These are phyloP conservation scores for Cephus pulcher DNA, from an alignment of 2,888 invertebrate genomes.

Conservation along the genomic window DNA sequence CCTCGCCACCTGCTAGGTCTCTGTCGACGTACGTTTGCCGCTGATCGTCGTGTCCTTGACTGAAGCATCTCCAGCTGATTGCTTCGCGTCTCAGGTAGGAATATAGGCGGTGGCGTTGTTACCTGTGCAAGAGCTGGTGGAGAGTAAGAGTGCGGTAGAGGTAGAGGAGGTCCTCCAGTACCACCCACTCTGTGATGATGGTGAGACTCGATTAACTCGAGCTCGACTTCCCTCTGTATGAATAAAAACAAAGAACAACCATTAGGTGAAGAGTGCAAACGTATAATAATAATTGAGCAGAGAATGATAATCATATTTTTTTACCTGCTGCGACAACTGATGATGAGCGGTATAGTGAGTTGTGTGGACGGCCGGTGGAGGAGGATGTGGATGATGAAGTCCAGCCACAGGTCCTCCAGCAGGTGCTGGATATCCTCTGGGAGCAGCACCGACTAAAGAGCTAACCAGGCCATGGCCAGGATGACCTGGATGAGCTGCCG, in stretches of 20 bases:
- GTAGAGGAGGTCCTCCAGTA: constrained; percentile 59
- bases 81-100: constrained; percentile 64
- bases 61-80: constrained; percentile 67
- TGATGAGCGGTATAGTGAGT: constrained; percentile 59
- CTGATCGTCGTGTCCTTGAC: constrained; percentile 57
- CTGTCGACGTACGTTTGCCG: constrained; percentile 67
- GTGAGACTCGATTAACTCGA: constrained; percentile 58
- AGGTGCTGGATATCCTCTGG: constrained; percentile 58
- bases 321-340: constrained; percentile 60
- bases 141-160: constrained; percentile 65
- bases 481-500: constrained; percentile 53
- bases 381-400: constrained; percentile 54
- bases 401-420: constrained; percentile 58
- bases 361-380: constrained; percentile 57
- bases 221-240: constrained; percentile 58
- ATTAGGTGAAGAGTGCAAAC: not conserved
- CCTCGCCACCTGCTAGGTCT: constrained; percentile 69
- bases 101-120: constrained; percentile 68
- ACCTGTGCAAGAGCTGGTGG: constrained; percentile 68
- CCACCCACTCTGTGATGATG: constrained; percentile 65
- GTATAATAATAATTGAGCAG: not conserved
- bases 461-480: constrained; percentile 56
- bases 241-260: constrained; percentile 1
- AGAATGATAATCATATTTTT: not conserved
- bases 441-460: constrained; percentile 52